Evolutionary conservation across 2,888 invertebrate species (phyloP).

Genomic region (Ectemnius continuus): DNA sequence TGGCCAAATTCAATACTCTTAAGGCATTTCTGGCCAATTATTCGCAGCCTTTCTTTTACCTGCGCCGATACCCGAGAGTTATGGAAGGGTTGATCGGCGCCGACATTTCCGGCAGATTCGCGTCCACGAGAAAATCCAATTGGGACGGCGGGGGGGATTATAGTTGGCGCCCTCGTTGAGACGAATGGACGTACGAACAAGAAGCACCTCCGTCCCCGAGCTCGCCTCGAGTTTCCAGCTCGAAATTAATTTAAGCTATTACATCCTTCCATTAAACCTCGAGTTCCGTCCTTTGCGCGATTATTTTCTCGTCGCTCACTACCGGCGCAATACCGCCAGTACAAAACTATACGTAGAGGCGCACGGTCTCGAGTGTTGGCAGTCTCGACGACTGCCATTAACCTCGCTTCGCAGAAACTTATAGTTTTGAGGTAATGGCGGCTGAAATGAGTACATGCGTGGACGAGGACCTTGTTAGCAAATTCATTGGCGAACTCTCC

Average conservation of each 20-base stretch:
- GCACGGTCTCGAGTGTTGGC: no score
- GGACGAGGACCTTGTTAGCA: no score
- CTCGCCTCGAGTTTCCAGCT: neutral
- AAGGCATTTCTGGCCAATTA: slow-evolving; percentile 22
- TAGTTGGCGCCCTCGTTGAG: neutral
- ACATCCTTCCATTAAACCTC: slow-evolving; percentile 2
- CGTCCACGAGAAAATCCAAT: neutral
- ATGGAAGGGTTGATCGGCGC: neutral
- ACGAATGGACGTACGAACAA: neutral
- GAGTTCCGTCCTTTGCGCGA: neutral
- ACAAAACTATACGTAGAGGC: no score
- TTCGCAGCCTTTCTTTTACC: neutral
- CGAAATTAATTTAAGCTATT: slow-evolving; percentile 5
- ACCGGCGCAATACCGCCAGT: no score
- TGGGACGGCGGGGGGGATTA: neutral
- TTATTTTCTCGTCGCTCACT: no score
- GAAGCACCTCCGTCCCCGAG: neutral
- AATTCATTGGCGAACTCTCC: no score
- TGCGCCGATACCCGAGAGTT: no score
- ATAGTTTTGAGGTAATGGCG: neutral
- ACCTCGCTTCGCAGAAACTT: no score
- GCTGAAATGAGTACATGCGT: neutral
- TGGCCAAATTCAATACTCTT: slow-evolving; percentile 19
- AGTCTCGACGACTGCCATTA: no score
- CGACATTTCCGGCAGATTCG: neutral